Evolutionary conservation across 2,888 invertebrate genomes (phyloP).

Genomic region (Heliconius hortense): DNA sequence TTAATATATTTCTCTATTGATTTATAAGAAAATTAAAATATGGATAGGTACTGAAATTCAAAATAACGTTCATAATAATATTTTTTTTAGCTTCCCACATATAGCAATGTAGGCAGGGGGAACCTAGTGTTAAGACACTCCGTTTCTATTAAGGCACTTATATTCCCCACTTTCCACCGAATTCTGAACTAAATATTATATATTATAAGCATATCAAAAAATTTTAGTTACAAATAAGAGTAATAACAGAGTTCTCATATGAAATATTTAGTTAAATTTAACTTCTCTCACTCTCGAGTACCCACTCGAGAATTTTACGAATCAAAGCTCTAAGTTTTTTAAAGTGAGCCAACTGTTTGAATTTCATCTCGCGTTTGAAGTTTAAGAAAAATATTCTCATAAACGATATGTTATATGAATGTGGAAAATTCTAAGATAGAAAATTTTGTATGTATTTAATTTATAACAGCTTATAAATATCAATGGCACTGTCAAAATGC

Average conservation of each 20-base stretch:
- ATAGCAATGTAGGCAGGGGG: too few species aligned
- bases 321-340: slow-evolving; percentile 13
- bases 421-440: not conserved
- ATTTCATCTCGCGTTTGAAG: slow-evolving; percentile 14
- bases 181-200: too few species aligned
- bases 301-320: not conserved
- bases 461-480: too few species aligned
- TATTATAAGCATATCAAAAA: not conserved
- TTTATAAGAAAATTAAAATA: slow-evolving; percentile 9
- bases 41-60: too few species aligned
- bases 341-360: slow-evolving; percentile 15
- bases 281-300: slow-evolving; percentile 2
- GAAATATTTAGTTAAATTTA: slow-evolving; percentile 2
- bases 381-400: slow-evolving; percentile 21
- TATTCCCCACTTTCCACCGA: too few species aligned
- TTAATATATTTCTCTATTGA: slow-evolving; percentile 6
- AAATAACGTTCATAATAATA: too few species aligned
- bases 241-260: not conserved
- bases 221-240: not conserved
- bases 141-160: too few species aligned
- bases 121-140: too few species aligned
- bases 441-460: not conserved
- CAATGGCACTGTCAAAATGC: not conserved
- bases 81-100: too few species aligned
- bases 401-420: not conserved